These are phyloP conservation scores for Formica selysi DNA, from an alignment of 1,140 invertebrate species.

Conservation along the genomic window DNA sequence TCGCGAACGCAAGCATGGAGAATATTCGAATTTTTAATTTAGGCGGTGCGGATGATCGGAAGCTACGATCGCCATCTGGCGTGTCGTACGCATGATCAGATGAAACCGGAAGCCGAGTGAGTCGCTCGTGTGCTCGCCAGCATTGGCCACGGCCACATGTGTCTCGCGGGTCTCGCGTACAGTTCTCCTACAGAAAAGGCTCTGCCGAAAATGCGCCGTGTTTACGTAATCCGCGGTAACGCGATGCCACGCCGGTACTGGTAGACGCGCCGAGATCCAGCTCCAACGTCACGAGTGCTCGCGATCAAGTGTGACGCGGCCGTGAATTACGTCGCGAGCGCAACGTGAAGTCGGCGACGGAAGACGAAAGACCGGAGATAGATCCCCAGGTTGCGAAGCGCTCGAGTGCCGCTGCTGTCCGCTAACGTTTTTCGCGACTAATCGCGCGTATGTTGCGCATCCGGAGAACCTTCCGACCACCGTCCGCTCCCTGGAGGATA, in stretches of 20 bases:
- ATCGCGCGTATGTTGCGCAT: background rate
- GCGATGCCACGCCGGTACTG: slow-evolving; percentile 66
- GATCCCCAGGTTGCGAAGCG: slow-evolving; percentile 28
- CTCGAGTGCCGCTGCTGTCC: background rate
- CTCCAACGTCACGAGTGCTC: background rate
- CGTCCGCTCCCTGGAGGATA: background rate
- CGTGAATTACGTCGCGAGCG: background rate
- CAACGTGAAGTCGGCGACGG: background rate
- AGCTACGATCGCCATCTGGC: slow-evolving; percentile 34
- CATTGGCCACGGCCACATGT: slow-evolving; percentile 78
- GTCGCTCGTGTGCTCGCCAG: slow-evolving; percentile 70
- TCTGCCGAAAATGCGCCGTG: slow-evolving; percentile 75
- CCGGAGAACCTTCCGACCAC: background rate
- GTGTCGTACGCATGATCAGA: slow-evolving; percentile 40
- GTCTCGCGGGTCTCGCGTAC: slow-evolving; percentile 73
- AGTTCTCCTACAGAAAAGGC: slow-evolving; percentile 71
- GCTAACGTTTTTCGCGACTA: background rate
- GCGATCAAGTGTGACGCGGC: background rate
- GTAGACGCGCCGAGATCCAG: slow-evolving; percentile 4
- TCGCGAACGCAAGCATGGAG: too few species aligned
- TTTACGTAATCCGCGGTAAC: slow-evolving; percentile 80
- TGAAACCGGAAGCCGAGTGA: slow-evolving; percentile 74
- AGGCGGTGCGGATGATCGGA: slow-evolving; percentile 11
- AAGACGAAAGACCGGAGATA: slow-evolving; percentile 10
- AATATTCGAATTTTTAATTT: slow-evolving; percentile 21